Evolutionary conservation across 2,888 invertebrate species (phyloP), one percentile per base, ranked within the genome.

Genomic region (Eretmocerus hayati): DNA sequence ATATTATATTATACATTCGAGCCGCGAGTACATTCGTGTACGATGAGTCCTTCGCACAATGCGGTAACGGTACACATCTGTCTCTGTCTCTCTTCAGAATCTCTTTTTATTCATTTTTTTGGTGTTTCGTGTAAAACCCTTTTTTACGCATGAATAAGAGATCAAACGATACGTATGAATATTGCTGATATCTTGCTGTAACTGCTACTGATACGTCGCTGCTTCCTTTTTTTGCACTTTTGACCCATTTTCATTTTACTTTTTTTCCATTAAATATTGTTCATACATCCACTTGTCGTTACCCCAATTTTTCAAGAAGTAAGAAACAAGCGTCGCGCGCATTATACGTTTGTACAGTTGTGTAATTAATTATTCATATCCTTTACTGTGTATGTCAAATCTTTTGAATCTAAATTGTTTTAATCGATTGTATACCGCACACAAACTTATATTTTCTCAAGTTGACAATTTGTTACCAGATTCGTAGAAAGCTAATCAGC

Each of bases 401-500:
- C 32, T 53, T 43, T 53, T 42, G 51, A 51, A 35, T 48, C 48
- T 43, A 46, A 48, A 48, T 48, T 54, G n/a, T n/a, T n/a, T n/a
- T n/a, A n/a, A n/a, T n/a, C n/a, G n/a, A n/a, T n/a, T n/a, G n/a
- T n/a, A n/a, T n/a, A n/a, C n/a, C n/a, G n/a, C n/a, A n/a, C n/a
- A n/a, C n/a, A n/a, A n/a, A n/a, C n/a, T n/a, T n/a, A n/a, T n/a
- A n/a, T 21, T 31, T 53, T 37, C 43, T 47, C 42, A 11, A 13
- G 46, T 38, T 18, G 46, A 50, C 37, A 48, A 43, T 48, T 46
- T 49, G 56, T n/a, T n/a, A 54, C 56, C 59, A 56, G 48, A 58
- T 53, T 50, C 38, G 31, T 53, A 53, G 56, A 58, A 58, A 52
- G 57, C n/a, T n/a, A n/a, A 54, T 59, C 59, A 59, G 59, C 58